Conservation (phyloP, 2,113 vertebrate genomes). For the Mugil cephalus region DNA sequence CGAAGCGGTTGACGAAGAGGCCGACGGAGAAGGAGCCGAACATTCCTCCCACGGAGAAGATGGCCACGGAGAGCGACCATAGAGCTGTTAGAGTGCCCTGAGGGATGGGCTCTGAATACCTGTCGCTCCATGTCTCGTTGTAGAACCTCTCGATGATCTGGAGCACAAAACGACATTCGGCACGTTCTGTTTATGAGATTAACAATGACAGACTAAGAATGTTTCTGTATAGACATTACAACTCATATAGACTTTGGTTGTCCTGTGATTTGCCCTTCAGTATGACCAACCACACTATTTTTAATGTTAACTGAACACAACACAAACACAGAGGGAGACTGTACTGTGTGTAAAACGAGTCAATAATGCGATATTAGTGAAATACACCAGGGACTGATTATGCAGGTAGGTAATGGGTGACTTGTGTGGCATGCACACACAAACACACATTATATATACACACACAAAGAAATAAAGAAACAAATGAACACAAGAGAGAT, state of each 20-base stretch:
- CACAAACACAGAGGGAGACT: no score
- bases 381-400: no score
- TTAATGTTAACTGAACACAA: no score
- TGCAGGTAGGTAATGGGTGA: no score
- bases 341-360: no score
- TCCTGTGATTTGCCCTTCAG: not conserved
- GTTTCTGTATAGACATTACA: no score
- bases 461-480: no score
- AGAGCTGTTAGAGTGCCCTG: slow-evolving; percentile 85
- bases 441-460: no score
- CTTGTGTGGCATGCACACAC: no score
- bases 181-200: not conserved
- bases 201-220: not conserved
- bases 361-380: no score
- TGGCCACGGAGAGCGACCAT: slow-evolving; percentile 95
- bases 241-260: not conserved
- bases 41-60: slow-evolving; percentile 96
- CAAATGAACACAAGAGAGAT: no score
- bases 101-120: slow-evolving; percentile 85
- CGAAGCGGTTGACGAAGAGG: slow-evolving; percentile 94
- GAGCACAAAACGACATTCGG: slow-evolving; percentile 1
- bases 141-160: slow-evolving; percentile 95
- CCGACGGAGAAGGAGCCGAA: slow-evolving; percentile 93
- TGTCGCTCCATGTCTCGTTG: slow-evolving; percentile 89
- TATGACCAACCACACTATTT: no score